A percentile compares a stretch with the other conserved stretches of the same genome.
These are phyloP conservation scores for Spisula subtruncata DNA, from an alignment of 2,888 invertebrate genomes.

Conservation along the genomic window DNA sequence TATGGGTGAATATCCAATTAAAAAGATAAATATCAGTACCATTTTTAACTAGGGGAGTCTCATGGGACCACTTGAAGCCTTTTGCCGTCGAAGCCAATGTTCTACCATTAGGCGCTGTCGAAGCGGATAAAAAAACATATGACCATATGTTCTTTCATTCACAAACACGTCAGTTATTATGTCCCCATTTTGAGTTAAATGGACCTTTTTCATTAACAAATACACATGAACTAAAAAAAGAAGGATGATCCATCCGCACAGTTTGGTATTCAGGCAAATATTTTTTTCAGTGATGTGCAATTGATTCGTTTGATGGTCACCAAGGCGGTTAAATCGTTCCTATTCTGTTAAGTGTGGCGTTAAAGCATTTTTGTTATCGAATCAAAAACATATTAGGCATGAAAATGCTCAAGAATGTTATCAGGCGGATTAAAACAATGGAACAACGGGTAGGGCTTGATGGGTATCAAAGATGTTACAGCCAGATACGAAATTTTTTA, in stretches of 20 bases:
- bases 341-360: slow-evolving; percentile 40
- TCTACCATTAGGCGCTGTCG: no score
- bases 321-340: background rate
- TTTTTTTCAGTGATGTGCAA: background rate
- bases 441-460: background rate
- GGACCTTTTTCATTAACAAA: background rate
- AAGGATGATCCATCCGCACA: background rate
- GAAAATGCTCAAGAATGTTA: slow-evolving; percentile 31
- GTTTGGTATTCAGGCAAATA: background rate
- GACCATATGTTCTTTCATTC: no score
- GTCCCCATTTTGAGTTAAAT: background rate
- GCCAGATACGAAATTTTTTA: background rate
- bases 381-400: slow-evolving; percentile 40
- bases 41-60: no score
- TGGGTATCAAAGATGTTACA: background rate
- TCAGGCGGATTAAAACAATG: background rate
- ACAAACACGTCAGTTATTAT: no score
- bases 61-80: no score
- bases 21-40: no score
- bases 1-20: no score
- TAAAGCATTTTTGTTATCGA: slow-evolving; percentile 38
- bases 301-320: background rate
- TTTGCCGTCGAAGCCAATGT: no score
- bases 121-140: no score
- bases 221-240: background rate